Evolutionary conservation across 2,113 vertebrate genomes (phyloP).

Genomic region (Anarhynchus alexandrinus): DNA sequence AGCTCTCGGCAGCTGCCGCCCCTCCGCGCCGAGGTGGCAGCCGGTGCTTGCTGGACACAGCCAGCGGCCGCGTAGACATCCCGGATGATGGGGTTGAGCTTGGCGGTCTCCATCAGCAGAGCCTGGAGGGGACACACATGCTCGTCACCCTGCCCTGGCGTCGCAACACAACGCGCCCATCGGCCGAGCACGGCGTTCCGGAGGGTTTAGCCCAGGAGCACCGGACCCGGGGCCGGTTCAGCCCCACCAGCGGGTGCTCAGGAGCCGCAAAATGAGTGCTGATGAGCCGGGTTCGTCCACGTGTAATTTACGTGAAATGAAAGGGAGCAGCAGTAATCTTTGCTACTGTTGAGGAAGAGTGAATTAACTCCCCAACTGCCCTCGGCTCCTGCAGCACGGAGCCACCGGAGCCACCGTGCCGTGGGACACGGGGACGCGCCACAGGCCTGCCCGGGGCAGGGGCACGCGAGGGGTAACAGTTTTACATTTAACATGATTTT

Average conservation of each 20-base stretch:
- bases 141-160: neutral
- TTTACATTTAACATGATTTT: neutral
- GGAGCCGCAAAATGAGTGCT: neutral
- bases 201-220: accelerated
- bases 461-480: too few relatives aligned
- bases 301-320: neutral
- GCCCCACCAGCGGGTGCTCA: neutral
- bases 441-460: neutral
- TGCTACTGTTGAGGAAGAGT: neutral
- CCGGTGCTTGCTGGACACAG: conserved; percentile 24
- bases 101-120: conserved; percentile 71
- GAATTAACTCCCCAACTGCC: neutral
- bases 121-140: neutral
- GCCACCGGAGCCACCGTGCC: too few relatives aligned
- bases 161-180: accelerated
- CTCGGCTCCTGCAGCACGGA: neutral
- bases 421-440: neutral
- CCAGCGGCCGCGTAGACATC: conserved; percentile 57
- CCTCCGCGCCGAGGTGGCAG: conserved; percentile 25
- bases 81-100: conserved; percentile 70
- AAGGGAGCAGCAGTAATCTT: neutral
- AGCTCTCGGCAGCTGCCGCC: conserved; percentile 71
- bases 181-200: accelerated
- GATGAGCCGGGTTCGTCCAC: accelerated
- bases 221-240: accelerated